Evolutionary conservation across 2,797 vertebrate species (phyloP).

Genomic region (Otolemur crassicaudatus): DNA sequence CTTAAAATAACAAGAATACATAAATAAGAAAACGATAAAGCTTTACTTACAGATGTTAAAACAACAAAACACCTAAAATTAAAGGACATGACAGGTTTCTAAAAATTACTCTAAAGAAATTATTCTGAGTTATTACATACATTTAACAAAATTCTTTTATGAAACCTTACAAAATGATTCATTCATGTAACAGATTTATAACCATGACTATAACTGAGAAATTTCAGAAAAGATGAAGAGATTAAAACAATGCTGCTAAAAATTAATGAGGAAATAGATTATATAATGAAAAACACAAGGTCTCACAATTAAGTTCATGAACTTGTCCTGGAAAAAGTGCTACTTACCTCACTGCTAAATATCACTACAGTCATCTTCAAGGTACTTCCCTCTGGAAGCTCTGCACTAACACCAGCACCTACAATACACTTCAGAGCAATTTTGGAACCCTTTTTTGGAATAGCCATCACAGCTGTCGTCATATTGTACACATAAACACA

Average conservation of each 20-base stretch:
- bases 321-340: too few relatives aligned
- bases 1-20: not conserved
- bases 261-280: not conserved
- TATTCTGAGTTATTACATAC: conserved; percentile 6
- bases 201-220: not conserved
- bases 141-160: not conserved
- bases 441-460: too few relatives aligned
- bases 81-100: not conserved
- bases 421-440: too few relatives aligned
- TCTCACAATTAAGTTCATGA: too few relatives aligned
- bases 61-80: not conserved
- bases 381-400: too few relatives aligned
- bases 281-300: not conserved
- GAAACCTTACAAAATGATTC: conserved; percentile 12
- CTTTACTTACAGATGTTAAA: not conserved
- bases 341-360: too few relatives aligned
- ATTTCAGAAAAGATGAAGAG: not conserved
- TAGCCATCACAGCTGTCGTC: too few relatives aligned
- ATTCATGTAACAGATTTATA: not conserved
- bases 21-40: conserved; percentile 23
- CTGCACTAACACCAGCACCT: too few relatives aligned
- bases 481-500: too few relatives aligned
- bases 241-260: conserved; percentile 7
- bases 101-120: conserved; percentile 21
- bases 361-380: too few relatives aligned